Percentiles rank a stretch among this genome's conserved stretches.
phyloP scores from a whole-genome alignment of 2,797 vertebrate species.

The Channa striata region DNA sequence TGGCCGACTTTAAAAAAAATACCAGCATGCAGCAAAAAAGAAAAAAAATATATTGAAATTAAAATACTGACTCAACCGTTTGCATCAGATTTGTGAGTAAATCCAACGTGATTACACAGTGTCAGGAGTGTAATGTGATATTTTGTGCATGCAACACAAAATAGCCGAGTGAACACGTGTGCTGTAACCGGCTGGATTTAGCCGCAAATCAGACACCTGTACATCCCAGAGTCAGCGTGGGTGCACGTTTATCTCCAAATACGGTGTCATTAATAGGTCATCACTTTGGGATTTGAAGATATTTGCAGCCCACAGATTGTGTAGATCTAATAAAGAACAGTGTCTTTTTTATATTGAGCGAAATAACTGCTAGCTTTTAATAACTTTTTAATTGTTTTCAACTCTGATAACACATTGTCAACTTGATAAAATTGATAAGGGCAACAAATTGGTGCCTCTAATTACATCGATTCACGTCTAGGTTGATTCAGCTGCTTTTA shows the following conservation, averaged over 20 bases:
- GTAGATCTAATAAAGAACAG: not conserved
- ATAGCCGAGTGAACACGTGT: constrained; percentile 46
- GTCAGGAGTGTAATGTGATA: constrained; percentile 63
- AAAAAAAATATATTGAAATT: constrained; percentile 6
- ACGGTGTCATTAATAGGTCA: not conserved
- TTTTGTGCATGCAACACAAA: constrained; percentile 60
- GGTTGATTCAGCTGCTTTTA: not conserved
- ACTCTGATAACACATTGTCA: not conserved
- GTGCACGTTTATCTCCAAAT: not conserved
- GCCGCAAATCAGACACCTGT: constrained; percentile 11
- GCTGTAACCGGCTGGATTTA: constrained; percentile 55
- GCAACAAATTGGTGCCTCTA: not conserved
- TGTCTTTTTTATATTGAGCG: not conserved
- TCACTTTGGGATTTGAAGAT: no score
- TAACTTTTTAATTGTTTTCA: not conserved
- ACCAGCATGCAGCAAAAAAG: constrained; percentile 46
- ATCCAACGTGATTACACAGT: constrained; percentile 75
- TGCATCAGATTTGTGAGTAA: constrained; percentile 73
- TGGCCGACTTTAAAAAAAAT: constrained; percentile 34
- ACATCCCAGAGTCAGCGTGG: not conserved
- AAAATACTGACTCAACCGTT: constrained; percentile 72
- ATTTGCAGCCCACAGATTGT: not conserved
- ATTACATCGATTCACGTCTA: no score
- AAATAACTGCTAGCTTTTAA: not conserved
- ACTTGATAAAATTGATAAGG: not conserved